Evolutionary conservation across 2,113 vertebrate species (phyloP).

Genomic region (Alosa alosa): DNA sequence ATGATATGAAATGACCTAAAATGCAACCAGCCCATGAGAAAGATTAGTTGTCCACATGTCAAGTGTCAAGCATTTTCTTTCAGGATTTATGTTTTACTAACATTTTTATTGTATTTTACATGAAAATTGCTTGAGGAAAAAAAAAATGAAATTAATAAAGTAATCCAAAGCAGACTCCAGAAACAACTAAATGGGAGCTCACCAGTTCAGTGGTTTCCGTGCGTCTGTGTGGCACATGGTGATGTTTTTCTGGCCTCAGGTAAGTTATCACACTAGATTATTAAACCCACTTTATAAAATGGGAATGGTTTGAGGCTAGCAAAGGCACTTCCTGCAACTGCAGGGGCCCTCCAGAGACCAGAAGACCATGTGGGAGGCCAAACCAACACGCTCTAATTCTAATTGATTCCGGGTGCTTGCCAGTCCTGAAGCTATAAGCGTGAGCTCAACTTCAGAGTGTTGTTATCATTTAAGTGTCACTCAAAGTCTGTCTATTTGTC

Average conservation of each 20-base stretch:
- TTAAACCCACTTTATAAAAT: constrained; percentile 60
- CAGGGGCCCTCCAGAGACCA: constrained; percentile 47
- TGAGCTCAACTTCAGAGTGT: constrained; percentile 33
- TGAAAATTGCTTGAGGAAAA: neutral
- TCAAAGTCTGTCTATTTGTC: too few species aligned
- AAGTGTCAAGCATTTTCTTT: neutral
- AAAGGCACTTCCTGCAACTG: constrained; percentile 62
- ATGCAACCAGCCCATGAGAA: neutral
- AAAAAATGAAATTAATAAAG: neutral
- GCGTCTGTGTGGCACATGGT: constrained; percentile 51
- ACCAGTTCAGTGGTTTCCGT: neutral
- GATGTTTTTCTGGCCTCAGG: constrained; percentile 57
- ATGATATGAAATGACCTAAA: too few species aligned
- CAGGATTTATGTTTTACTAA: neutral
- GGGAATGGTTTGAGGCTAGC: constrained; percentile 53
- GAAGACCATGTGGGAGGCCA: constrained; percentile 17
- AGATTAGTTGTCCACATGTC: neutral
- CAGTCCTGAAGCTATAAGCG: constrained; percentile 76
- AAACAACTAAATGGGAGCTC: neutral
- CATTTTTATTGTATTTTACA: neutral
- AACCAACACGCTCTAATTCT: constrained; percentile 49
- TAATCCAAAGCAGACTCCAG: neutral
- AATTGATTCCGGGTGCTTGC: constrained; percentile 62
- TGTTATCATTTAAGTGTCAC: too few species aligned
- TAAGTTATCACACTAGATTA: constrained; percentile 66